phyloP scores from a whole-genome alignment of 1,140 invertebrate species.

The Drosophila sechellia region DNA sequence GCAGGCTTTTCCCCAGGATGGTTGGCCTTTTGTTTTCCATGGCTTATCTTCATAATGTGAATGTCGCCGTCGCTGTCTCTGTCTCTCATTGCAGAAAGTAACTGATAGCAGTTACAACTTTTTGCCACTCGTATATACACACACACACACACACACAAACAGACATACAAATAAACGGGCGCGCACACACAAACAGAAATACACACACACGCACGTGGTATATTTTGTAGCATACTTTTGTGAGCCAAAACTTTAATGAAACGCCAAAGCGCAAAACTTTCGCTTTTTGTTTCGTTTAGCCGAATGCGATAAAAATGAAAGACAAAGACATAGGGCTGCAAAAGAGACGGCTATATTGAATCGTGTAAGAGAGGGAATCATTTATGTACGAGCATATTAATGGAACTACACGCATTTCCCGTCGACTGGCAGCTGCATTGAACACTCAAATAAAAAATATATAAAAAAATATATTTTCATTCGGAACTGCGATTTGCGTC shows the following conservation, averaged over 20 bases:
- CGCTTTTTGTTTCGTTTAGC: constrained; percentile 62
- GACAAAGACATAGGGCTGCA: constrained; percentile 13
- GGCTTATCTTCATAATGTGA: constrained; percentile 80
- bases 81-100: constrained; percentile 57
- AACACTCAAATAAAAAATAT: constrained; percentile 31
- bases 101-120: constrained; percentile 76
- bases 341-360: neutral
- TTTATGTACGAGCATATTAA: constrained; percentile 5
- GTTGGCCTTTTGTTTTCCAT: constrained; percentile 72
- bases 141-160: neutral
- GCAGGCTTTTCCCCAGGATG: constrained; percentile 31
- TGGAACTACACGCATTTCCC: constrained; percentile 49
- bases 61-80: constrained; percentile 60
- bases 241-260: constrained; percentile 75
- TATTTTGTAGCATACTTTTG: constrained; percentile 74
- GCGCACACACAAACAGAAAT: neutral
- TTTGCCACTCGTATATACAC: constrained; percentile 29
- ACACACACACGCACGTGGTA: constrained; percentile 25
- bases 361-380: neutral
- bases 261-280: constrained; percentile 78
- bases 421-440: constrained; percentile 54
- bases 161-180: constrained; percentile 9
- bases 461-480: constrained; percentile 41
- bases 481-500: constrained; percentile 51
- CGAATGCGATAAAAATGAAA: constrained; percentile 71